Percentiles rank a stretch among this genome's conserved stretches.
phyloP scores from a whole-genome alignment of 2,888 invertebrate species.

The Bugula neritina region DNA sequence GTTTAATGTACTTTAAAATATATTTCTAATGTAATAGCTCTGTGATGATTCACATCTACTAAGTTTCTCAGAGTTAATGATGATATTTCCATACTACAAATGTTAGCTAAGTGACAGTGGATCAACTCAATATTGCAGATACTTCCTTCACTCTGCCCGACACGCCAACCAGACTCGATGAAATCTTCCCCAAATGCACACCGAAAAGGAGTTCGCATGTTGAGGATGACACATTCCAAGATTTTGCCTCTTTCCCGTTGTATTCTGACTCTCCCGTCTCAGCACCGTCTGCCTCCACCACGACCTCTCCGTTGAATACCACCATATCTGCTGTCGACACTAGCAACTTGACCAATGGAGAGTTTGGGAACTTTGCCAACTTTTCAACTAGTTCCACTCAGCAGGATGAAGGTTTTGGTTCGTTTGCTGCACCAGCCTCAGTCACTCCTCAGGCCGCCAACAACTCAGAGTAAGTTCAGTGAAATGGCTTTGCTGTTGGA shows the following conservation, averaged over 20 bases:
- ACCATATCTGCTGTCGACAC: too few species aligned
- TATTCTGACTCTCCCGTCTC: neutral
- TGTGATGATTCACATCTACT: too few species aligned
- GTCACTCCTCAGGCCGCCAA: too few species aligned
- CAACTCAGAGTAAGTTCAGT: too few species aligned
- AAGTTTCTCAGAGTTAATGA: too few species aligned
- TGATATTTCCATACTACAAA: too few species aligned
- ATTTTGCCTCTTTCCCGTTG: neutral
- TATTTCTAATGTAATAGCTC: too few species aligned
- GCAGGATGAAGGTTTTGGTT: neutral
- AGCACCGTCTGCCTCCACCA: neutral
- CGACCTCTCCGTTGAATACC: neutral
- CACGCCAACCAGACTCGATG: neutral
- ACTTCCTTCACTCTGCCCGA: slow-evolving; percentile 13
- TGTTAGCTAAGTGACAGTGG: neutral
- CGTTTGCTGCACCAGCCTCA: neutral
- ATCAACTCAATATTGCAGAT: neutral
- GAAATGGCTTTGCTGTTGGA: too few species aligned
- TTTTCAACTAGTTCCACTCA: neutral
- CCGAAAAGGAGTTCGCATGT: neutral
- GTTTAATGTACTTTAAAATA: too few species aligned
- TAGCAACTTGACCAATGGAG: neutral
- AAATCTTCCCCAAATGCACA: slow-evolving; percentile 16
- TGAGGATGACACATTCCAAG: neutral
- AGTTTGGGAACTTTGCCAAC: neutral